Evolutionary conservation across 1,140 invertebrate genomes (phyloP).

Genomic region (Solenopsis invicta): DNA sequence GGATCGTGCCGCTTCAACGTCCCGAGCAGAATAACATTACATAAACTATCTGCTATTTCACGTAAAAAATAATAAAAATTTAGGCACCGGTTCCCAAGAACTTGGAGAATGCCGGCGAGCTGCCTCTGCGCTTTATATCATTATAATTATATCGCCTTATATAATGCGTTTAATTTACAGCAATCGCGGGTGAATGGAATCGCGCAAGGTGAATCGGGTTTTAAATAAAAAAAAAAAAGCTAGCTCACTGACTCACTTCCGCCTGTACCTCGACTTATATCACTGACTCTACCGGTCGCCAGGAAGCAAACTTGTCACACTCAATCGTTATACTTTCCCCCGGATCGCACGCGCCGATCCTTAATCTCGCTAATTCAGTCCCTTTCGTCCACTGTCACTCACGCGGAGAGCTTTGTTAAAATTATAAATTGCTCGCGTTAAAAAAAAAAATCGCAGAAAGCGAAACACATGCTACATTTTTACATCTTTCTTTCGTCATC

Average conservation of each 20-base stretch:
- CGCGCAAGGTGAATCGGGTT: conserved; percentile 16
- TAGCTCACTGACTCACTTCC: conserved; percentile 46
- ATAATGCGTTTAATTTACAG: conserved; percentile 16
- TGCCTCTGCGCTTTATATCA: background rate
- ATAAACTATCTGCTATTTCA: background rate
- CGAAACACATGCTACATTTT: background rate
- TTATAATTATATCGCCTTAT: conserved; percentile 8
- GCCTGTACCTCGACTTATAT: conserved; percentile 14
- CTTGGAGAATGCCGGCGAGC: conserved; percentile 1
- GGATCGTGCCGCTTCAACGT: conserved; percentile 1
- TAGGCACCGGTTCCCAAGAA: background rate
- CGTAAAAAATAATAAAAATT: background rate
- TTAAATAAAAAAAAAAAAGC: background rate
- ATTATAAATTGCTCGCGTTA: background rate
- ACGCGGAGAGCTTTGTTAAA: background rate
- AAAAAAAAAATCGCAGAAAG: background rate
- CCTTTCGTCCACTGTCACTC: background rate
- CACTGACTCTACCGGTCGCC: conserved; percentile 16
- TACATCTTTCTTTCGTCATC: background rate
- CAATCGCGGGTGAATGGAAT: conserved; percentile 29
- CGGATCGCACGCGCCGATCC: background rate
- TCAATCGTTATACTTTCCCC: conserved; percentile 35
- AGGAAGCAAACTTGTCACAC: conserved; percentile 21
- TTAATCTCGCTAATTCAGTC: background rate
- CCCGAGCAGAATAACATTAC: background rate